phyloP scores from a whole-genome alignment of 2,888 invertebrate genomes.

The Sepioteuthis lessoniana region DNA sequence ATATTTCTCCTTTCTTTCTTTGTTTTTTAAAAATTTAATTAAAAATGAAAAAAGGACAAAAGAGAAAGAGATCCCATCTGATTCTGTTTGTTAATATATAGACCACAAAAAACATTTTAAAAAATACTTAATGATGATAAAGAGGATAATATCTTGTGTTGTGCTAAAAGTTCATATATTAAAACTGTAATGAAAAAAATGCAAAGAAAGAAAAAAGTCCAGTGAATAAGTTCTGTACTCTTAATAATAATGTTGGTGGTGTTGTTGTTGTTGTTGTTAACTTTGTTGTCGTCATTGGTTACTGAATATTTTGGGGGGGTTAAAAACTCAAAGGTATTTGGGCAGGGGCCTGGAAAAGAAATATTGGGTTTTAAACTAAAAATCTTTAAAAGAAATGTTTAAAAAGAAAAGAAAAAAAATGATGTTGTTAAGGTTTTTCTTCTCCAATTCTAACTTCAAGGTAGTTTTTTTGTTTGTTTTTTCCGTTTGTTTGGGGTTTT shows the following conservation, averaged over 20 bases:
- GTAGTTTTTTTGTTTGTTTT: too few species aligned
- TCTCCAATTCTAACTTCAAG: neutral
- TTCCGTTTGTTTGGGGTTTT: too few species aligned
- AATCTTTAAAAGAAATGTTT: neutral
- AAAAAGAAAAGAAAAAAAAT: neutral
- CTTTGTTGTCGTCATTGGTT: neutral
- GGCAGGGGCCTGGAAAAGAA: neutral
- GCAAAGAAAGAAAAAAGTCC: neutral
- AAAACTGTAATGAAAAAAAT: neutral
- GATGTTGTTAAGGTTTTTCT: too few species aligned
- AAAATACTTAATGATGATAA: too few species aligned
- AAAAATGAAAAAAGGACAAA: too few species aligned
- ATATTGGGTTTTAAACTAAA: neutral
- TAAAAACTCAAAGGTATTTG: neutral
- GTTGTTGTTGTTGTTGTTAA: neutral
- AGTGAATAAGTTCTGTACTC: conserved; percentile 1
- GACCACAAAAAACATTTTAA: too few species aligned
- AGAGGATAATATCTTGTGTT: too few species aligned
- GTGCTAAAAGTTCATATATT: neutral
- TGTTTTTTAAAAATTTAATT: too few species aligned
- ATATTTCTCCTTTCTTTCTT: too few species aligned
- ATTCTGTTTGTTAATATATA: too few species aligned
- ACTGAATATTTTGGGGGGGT: neutral
- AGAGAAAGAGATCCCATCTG: too few species aligned
- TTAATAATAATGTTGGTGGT: conserved; percentile 2